Percentiles rank a stretch among this genome's conserved stretches.
Evolutionary conservation across 37 sponge, comb jelly and placozoan genomes (phyloP).

Genomic region (Cladorhizidae sp.): DNA sequence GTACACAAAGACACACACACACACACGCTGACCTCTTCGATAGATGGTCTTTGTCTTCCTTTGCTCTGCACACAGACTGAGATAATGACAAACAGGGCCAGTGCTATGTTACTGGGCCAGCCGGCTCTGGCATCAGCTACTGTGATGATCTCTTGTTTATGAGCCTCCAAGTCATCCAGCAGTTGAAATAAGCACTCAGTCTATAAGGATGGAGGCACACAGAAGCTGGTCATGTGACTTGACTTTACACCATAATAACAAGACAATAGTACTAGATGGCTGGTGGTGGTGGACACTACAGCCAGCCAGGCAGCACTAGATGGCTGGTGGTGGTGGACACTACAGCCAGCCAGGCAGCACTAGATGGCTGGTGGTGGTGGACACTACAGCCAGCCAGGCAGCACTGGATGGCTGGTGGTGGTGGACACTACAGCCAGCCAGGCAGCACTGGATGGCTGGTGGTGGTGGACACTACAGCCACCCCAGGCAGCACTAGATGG

Average conservation of each 20-base stretch:
- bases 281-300: not conserved
- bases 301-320: no score
- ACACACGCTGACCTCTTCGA: constrained; percentile 67
- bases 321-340: no score
- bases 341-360: no score
- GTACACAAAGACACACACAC: no score
- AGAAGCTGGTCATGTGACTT: not conserved
- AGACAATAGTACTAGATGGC: not conserved
- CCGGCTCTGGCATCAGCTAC: constrained; percentile 36
- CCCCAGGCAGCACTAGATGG: no score
- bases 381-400: no score
- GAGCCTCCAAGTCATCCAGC: constrained; percentile 28
- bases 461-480: no score
- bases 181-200: constrained; percentile 30
- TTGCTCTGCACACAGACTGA: constrained; percentile 46
- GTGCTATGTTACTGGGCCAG: constrained; percentile 41
- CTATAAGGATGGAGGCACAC: constrained; percentile 3
- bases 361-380: no score
- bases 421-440: no score
- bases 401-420: no score
- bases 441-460: no score
- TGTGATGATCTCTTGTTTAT: constrained; percentile 4
- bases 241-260: no score
- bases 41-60: constrained; percentile 43
- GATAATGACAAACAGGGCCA: constrained; percentile 56